Evolutionary conservation across 2,797 vertebrate genomes (phyloP).

Genomic region (Chelonia mydas): DNA sequence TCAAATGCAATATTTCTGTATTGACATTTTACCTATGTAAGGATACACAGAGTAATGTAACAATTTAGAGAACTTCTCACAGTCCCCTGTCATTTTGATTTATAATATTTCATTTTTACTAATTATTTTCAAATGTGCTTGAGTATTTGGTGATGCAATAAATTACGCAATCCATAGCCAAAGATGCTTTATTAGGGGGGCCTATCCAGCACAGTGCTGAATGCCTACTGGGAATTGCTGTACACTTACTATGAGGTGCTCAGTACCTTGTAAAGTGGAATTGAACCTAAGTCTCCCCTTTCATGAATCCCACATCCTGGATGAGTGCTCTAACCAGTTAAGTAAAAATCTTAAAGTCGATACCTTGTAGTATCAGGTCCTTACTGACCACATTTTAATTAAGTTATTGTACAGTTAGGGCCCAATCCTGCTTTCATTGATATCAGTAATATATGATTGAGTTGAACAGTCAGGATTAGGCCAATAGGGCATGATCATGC

Average conservation of each 20-base stretch:
- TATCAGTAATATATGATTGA: not conserved
- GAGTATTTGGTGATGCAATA: accelerated
- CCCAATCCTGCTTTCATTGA: not conserved
- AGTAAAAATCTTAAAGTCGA: not conserved
- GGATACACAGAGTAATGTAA: not conserved
- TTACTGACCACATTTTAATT: accelerated
- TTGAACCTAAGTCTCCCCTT: not conserved
- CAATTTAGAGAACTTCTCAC: not conserved
- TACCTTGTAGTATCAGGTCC: not conserved
- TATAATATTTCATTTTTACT: not conserved
- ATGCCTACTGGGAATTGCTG: not conserved
- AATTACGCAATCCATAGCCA: accelerated
- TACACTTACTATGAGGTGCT: not conserved
- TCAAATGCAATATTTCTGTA: not conserved
- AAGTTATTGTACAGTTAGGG: not conserved
- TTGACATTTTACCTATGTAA: not conserved
- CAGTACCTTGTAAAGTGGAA: not conserved
- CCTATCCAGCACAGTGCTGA: not conserved
- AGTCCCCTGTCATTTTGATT: not conserved
- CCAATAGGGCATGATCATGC: not conserved
- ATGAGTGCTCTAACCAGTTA: not conserved
- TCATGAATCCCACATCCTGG: not conserved
- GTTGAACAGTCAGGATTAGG: not conserved
- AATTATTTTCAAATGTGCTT: not conserved
- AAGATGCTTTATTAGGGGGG: not conserved